phyloP scores from a whole-genome alignment of 2,888 invertebrate species.

The Fragum fragum region DNA sequence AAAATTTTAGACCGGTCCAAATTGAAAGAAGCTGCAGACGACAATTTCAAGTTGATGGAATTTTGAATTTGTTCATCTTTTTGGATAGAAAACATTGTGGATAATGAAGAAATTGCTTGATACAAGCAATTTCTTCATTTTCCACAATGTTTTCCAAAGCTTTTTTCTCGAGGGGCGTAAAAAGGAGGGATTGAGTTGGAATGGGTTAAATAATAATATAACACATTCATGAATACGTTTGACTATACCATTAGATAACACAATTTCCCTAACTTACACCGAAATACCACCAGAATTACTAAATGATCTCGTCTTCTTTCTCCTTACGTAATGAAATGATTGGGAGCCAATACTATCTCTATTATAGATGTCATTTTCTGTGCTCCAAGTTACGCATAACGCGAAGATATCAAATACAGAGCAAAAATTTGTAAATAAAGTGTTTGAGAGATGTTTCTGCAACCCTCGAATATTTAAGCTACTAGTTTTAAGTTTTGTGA shows the following conservation, averaged over 20 bases:
- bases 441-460: neutral
- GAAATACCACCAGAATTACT: slow-evolving; percentile 1
- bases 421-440: slow-evolving; percentile 1
- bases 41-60: no score
- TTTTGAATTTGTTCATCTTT: no score
- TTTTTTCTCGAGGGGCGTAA: no score
- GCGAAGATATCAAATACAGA: neutral
- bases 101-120: no score
- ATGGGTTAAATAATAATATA: neutral
- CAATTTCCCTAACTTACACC: neutral
- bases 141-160: no score
- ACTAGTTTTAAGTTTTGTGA: neutral
- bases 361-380: neutral
- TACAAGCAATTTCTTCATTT: no score
- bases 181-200: no score
- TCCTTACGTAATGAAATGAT: neutral
- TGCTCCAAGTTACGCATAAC: neutral
- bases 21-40: no score
- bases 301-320: neutral
- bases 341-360: neutral
- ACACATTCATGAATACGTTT: neutral
- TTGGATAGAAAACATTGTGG: no score
- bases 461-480: neutral
- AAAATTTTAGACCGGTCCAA: no score
- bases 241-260: slow-evolving; percentile 2